Evolutionary conservation across 2,113 vertebrate species (phyloP), one percentile per base, ranked within the genome.

Genomic region (Oriolus oriolus): DNA sequence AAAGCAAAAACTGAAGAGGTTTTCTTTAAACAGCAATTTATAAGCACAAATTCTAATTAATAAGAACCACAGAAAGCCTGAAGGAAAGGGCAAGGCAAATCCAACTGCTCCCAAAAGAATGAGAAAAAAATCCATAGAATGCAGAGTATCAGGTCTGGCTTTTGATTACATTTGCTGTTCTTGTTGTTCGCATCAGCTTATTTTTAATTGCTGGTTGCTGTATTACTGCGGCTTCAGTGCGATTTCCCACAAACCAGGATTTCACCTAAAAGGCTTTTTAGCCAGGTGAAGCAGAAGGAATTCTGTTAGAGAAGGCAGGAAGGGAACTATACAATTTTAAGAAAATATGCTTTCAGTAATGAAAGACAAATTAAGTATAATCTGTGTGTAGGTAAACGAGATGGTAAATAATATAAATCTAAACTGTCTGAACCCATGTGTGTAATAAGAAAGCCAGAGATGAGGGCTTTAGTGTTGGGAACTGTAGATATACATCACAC

Each of bases 151-250:
- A 88, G 54, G 91, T 97, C 82, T 95, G 92, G 21, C 54, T 93
- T 90, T 96, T 95, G 90, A 95, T 95, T 93, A 77, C 92, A 93
- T 77, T 93, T 96, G 93, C 90, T 95, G 47, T 64, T 96, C 78
- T 84, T 50, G 78, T 53, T 95, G 74, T 96, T 96, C 95, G 82
- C 90, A 95, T 93, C 82, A 90, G 75, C 87, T 95, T 50, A 74
- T 90, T 94, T 96, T 92, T 93, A 94, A 96, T 94, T 96, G 82
- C 71, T 94, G 79, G 79, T 91, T 97, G 68, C 75, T 73, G 52
- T 13, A 41, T 68, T 93, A 57, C 69, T 93, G 92, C 0, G 49
- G 92, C 85, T 94, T 84, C 66, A 52, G 0, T 9, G 41, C 44
- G 64, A 90, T 86, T 96, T 95, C 93, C 93, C 92, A 96, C 92